Evolutionary conservation across 1,140 invertebrate genomes (phyloP).

Genomic region (Drosophila bipectinata): DNA sequence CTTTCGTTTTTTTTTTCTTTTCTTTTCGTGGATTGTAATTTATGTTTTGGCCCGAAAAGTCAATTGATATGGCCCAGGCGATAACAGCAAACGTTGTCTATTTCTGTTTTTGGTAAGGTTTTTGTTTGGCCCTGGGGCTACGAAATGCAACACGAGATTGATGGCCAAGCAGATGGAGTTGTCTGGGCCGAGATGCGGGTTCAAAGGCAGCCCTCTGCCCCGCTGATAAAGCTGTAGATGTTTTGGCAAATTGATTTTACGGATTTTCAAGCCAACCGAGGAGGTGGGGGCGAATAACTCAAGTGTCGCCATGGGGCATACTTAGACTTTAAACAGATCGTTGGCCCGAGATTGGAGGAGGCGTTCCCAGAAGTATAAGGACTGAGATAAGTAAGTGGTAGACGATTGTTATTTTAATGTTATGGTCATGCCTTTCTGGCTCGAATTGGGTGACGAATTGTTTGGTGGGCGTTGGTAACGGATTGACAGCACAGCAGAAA

Average conservation of each 20-base stretch:
- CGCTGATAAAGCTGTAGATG: conserved; percentile 77
- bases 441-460: conserved; percentile 73
- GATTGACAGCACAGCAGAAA: conserved; percentile 65
- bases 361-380: conserved; percentile 38
- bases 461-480: conserved; percentile 73
- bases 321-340: conserved; percentile 81
- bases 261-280: conserved; percentile 46
- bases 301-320: conserved; percentile 72
- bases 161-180: conserved; percentile 65
- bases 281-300: conserved; percentile 63
- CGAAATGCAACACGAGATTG: conserved; percentile 47
- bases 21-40: conserved; percentile 55
- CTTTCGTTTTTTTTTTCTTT: conserved; percentile 21
- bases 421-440: conserved; percentile 59
- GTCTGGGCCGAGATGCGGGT: conserved; percentile 63
- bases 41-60: conserved; percentile 73
- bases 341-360: conserved; percentile 59
- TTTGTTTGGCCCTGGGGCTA: conserved; percentile 22
- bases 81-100: conserved; percentile 71
- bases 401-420: conserved; percentile 81
- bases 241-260: conserved; percentile 81
- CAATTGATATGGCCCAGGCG: conserved; percentile 74
- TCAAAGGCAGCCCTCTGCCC: conserved; percentile 31
- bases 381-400: conserved; percentile 72
- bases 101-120: conserved; percentile 18